A percentile compares a stretch with the other conserved stretches of the same genome.
Conservation (phyloP, 2,888 invertebrate species). For the Sisyra terminalis region DNA sequence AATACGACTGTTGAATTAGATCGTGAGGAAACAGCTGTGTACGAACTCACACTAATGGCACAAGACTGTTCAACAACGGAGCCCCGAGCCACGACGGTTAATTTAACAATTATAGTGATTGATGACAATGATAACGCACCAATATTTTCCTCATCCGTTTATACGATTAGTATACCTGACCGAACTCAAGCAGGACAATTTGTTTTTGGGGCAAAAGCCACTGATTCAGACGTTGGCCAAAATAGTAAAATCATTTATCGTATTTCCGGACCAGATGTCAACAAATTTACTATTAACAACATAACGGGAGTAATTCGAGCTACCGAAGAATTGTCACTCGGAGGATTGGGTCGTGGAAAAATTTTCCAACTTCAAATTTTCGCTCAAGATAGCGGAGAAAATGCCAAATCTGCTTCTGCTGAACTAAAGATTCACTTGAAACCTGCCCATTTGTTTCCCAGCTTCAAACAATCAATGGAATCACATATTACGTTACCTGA, state of each 20-base stretch:
- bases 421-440: constrained; percentile 63
- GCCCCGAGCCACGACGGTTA: constrained; percentile 66
- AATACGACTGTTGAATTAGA: constrained; percentile 56
- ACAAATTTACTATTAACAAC: constrained; percentile 59
- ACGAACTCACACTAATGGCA: constrained; percentile 71
- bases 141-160: constrained; percentile 52
- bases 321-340: constrained; percentile 42
- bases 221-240: constrained; percentile 63
- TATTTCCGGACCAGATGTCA: constrained; percentile 60
- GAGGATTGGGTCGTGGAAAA: constrained; percentile 33
- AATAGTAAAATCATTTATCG: constrained; percentile 71
- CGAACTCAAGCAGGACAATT: constrained; percentile 66
- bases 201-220: constrained; percentile 78
- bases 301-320: constrained; percentile 80
- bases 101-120: constrained; percentile 58
- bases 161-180: constrained; percentile 70
- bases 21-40: constrained; percentile 59
- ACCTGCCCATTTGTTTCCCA: constrained; percentile 63
- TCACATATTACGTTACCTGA: constrained; percentile 60
- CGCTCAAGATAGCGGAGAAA: constrained; percentile 64
- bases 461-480: constrained; percentile 50
- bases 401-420: constrained; percentile 52
- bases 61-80: constrained; percentile 79
- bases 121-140: constrained; percentile 83
- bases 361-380: constrained; percentile 56